Evolutionary conservation across 2,797 vertebrate species (phyloP).

Genomic region (Sciurus carolinensis): DNA sequence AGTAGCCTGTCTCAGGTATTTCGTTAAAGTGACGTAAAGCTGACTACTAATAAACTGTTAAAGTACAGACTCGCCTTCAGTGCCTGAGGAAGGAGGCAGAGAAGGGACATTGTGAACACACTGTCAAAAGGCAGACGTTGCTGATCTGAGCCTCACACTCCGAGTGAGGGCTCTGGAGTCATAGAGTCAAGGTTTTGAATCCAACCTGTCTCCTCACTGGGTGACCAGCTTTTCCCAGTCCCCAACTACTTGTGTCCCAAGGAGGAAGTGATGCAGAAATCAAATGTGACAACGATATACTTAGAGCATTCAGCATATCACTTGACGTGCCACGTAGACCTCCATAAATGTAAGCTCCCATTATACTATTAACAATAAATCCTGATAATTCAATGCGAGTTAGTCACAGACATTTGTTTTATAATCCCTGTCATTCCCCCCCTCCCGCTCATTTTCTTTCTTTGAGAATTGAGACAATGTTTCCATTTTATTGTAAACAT

Average conservation of each 20-base stretch:
- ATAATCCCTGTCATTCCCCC: constrained; percentile 29
- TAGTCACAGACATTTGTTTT: constrained; percentile 67
- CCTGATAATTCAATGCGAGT: constrained; percentile 59
- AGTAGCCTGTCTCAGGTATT: neutral
- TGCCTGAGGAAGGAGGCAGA: neutral
- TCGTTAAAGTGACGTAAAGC: neutral
- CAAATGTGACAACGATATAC: constrained; percentile 2
- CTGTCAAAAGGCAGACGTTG: neutral
- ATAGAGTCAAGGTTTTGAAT: neutral
- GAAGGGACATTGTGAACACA: neutral
- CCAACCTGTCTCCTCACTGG: neutral
- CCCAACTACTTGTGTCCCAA: neutral
- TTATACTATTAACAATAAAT: constrained; percentile 68
- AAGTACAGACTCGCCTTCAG: neutral
- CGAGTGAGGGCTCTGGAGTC: neutral
- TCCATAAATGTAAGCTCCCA: constrained; percentile 38
- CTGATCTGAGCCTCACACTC: no score
- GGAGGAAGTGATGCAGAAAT: neutral
- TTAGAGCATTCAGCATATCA: neutral
- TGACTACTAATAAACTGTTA: neutral
- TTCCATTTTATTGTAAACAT: constrained; percentile 21
- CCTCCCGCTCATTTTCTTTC: constrained; percentile 15
- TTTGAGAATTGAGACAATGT: neutral
- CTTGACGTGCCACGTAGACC: constrained; percentile 26
- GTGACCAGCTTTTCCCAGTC: neutral